Evolutionary conservation across 1,140 invertebrate species (phyloP).

Genomic region (Saxidomus purpurata): DNA sequence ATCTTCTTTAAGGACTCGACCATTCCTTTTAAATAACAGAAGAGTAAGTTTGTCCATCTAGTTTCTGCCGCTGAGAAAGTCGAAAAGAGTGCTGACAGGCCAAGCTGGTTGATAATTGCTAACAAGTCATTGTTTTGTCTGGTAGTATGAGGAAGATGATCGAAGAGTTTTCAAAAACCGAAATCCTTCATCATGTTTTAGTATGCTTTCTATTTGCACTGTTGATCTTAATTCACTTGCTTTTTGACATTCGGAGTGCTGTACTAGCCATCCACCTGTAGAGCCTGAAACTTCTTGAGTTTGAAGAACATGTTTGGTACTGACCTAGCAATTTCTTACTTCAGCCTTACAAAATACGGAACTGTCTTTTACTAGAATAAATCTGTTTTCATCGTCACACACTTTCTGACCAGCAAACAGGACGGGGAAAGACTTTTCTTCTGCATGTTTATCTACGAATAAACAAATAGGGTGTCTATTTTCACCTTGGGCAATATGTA

Average conservation of each 20-base stretch:
- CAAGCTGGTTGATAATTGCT: conserved; percentile 69
- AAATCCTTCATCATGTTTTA: conserved; percentile 71
- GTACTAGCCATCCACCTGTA: conserved; percentile 50
- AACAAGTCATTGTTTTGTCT: conserved; percentile 69
- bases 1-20: conserved; percentile 26
- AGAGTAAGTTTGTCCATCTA: conserved; percentile 68
- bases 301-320: conserved; percentile 71
- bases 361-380: conserved; percentile 45
- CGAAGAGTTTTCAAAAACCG: conserved; percentile 60
- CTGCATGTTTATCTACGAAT: conserved; percentile 62
- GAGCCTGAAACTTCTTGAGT: conserved; percentile 70
- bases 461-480: conserved; percentile 61
- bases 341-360: conserved; percentile 71
- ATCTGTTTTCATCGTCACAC: conserved; percentile 18
- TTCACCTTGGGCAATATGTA: conserved; percentile 69
- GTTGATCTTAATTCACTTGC: conserved; percentile 46
- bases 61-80: conserved; percentile 74
- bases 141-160: conserved; percentile 65
- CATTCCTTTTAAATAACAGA: conserved; percentile 54
- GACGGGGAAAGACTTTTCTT: conserved; percentile 69
- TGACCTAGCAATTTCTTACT: conserved; percentile 59
- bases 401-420: conserved; percentile 66
- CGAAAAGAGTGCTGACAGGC: conserved; percentile 67
- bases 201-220: conserved; percentile 45
- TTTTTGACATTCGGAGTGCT: conserved; percentile 62